Evolutionary conservation across 2,888 invertebrate genomes (phyloP).

Genomic region (Yponomeuta evonymella): DNA sequence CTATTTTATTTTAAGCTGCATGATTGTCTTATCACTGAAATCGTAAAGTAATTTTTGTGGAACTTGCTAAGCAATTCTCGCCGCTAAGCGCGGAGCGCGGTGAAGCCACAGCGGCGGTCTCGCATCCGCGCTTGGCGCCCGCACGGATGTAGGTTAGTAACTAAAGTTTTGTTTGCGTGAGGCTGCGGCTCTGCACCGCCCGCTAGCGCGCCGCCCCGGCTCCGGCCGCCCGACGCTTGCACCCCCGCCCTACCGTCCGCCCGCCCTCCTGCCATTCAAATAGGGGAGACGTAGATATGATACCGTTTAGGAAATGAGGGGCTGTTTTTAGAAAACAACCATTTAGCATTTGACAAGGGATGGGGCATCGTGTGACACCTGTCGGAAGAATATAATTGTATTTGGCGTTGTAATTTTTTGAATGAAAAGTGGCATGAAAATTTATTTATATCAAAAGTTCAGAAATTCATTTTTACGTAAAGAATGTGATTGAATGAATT

Average conservation of each 20-base stretch:
- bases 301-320: not conserved
- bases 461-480: no score
- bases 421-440: no score
- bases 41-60: slow-evolving; percentile 43
- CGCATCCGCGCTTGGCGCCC: slow-evolving; percentile 67
- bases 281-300: not conserved
- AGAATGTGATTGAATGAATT: no score
- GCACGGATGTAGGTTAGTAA: slow-evolving; percentile 76
- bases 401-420: no score
- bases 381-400: no score
- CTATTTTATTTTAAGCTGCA: slow-evolving; percentile 24
- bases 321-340: not conserved
- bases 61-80: not conserved
- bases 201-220: slow-evolving; percentile 44
- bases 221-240: slow-evolving; percentile 46
- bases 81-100: slow-evolving; percentile 28
- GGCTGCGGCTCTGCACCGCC: slow-evolving; percentile 68
- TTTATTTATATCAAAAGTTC: no score
- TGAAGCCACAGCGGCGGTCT: slow-evolving; percentile 35
- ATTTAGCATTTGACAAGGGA: no score
- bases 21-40: slow-evolving; percentile 60
- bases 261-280: slow-evolving; percentile 6
- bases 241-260: slow-evolving; percentile 24
- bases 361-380: no score
- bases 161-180: slow-evolving; percentile 77